phyloP scores from a whole-genome alignment of 2,888 invertebrate species.

The Thecophora atra region DNA sequence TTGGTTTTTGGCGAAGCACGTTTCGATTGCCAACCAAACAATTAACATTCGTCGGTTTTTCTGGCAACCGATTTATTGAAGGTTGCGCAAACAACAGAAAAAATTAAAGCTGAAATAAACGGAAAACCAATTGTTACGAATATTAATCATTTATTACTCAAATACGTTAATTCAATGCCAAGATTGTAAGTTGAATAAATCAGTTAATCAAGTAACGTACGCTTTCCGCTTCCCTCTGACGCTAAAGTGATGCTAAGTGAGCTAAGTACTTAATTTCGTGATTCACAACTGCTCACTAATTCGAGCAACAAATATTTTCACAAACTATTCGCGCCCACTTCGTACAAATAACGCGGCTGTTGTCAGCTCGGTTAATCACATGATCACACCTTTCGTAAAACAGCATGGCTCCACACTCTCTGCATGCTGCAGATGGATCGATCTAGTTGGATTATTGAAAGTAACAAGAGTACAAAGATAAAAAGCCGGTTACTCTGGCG shows the following conservation, averaged over 20 bases:
- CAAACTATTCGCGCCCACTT: slow-evolving; percentile 38
- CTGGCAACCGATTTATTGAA: slow-evolving; percentile 22
- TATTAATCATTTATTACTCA: too few species aligned
- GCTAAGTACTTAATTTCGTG: slow-evolving; percentile 39
- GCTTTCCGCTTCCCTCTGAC: background rate
- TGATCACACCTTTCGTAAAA: background rate
- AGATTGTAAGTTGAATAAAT: too few species aligned
- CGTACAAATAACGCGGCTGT: slow-evolving; percentile 20
- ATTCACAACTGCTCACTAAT: slow-evolving; percentile 42
- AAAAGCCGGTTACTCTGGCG: too few species aligned
- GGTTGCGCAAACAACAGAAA: too few species aligned
- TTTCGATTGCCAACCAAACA: too few species aligned
- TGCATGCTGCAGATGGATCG: too few species aligned
- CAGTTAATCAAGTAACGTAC: too few species aligned
- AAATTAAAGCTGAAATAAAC: too few species aligned
- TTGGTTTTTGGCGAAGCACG: slow-evolving; percentile 3
- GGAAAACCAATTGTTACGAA: too few species aligned
- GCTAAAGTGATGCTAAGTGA: slow-evolving; percentile 45
- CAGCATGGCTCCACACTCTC: background rate
- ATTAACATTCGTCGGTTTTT: slow-evolving; percentile 2
- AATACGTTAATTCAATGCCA: background rate
- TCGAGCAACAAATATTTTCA: slow-evolving; percentile 41
- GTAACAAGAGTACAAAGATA: too few species aligned
- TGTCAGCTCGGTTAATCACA: slow-evolving; percentile 33
- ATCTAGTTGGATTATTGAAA: background rate